phyloP scores from a whole-genome alignment of 2,888 invertebrate genomes.

The Calephelis perditalis region DNA sequence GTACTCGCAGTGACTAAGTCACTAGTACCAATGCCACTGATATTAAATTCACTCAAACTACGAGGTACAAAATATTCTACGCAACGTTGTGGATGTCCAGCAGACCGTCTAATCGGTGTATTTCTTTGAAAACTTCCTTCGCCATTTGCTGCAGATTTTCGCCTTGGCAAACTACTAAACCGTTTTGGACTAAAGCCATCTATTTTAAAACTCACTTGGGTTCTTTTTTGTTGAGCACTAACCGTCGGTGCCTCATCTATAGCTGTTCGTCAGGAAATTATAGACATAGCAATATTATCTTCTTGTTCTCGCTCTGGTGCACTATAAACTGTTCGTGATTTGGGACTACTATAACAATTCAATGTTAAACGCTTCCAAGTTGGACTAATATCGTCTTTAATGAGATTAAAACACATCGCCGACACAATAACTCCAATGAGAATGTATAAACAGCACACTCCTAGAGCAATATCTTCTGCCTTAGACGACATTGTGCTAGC shows the following conservation, averaged over 20 bases:
- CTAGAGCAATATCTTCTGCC: constrained; percentile 82
- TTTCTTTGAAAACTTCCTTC: constrained; percentile 80
- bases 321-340: constrained; percentile 58
- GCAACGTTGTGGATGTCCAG: constrained; percentile 79
- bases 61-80: constrained; percentile 91
- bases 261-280: constrained; percentile 78
- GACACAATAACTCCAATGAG: constrained; percentile 90
- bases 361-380: constrained; percentile 40
- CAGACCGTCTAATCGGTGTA: constrained; percentile 80
- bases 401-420: constrained; percentile 92
- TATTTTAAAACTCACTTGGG: constrained; percentile 54
- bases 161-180: constrained; percentile 78
- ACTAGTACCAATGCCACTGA: constrained; percentile 78
- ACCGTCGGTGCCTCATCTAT: constrained; percentile 53
- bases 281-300: constrained; percentile 71
- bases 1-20: constrained; percentile 38
- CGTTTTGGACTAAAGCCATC: constrained; percentile 64
- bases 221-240: constrained; percentile 44
- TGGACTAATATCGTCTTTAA: constrained; percentile 84
- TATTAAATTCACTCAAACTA: constrained; percentile 89
- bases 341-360: constrained; percentile 45
- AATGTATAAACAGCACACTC: constrained; percentile 89
- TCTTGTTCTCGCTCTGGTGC: constrained; percentile 64
- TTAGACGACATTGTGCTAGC: constrained; percentile 52
- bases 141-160: constrained; percentile 51